phyloP scores from a whole-genome alignment of 1,140 invertebrate species.

The Caligus rogercresseyi region DNA sequence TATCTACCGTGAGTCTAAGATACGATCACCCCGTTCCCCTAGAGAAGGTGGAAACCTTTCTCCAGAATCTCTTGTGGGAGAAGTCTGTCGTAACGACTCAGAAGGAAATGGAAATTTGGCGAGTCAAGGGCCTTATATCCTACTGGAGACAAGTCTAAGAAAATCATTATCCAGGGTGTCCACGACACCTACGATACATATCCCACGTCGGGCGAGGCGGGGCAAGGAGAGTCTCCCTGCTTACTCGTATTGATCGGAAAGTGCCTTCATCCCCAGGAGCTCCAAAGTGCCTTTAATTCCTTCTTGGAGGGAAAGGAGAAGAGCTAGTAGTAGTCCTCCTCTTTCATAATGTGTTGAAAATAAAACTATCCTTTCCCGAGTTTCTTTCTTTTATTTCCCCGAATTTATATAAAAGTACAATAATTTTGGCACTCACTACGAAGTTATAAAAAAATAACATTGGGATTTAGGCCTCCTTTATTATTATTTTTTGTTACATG shows the following conservation, averaged over 20 bases:
- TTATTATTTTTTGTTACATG: too few relatives aligned
- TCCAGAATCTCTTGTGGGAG: not conserved
- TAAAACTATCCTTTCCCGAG: too few relatives aligned
- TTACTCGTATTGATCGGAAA: not conserved
- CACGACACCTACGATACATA: constrained; percentile 19
- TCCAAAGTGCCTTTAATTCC: not conserved
- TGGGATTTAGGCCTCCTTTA: too few relatives aligned
- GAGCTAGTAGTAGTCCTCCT: too few relatives aligned
- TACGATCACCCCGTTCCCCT: not conserved
- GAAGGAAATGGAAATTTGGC: not conserved
- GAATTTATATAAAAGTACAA: too few relatives aligned
- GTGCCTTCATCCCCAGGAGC: not conserved
- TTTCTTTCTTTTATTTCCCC: too few relatives aligned
- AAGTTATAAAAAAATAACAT: too few relatives aligned
- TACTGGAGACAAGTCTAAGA: not conserved
- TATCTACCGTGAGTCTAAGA: constrained; percentile 1
- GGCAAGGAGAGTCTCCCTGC: not conserved
- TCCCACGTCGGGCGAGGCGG: not conserved
- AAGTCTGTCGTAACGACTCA: not conserved
- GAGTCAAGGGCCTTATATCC: not conserved
- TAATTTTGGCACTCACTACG: too few relatives aligned
- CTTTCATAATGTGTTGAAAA: too few relatives aligned
- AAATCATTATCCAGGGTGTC: constrained; percentile 14
- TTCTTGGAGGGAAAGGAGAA: too few relatives aligned
- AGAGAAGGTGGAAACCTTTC: not conserved